Evolutionary conservation across 2,113 vertebrate genomes (phyloP).

Genomic region (Microtus montanus): DNA sequence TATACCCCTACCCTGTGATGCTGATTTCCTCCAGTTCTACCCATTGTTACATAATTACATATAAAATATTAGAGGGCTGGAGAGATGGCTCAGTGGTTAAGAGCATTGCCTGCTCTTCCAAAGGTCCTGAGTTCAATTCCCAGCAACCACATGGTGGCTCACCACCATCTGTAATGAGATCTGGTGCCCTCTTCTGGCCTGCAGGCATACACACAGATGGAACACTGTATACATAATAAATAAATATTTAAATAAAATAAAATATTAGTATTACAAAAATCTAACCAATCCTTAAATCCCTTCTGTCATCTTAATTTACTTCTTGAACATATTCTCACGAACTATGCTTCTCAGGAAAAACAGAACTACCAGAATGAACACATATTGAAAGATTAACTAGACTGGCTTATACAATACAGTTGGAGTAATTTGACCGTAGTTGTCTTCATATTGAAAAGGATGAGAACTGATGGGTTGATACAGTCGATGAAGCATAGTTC

Average conservation of each 20-base stretch:
- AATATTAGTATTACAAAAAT: neutral
- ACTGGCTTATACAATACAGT: too few species aligned
- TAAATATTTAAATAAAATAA: too few species aligned
- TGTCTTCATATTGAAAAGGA: too few species aligned
- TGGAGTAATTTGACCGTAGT: neutral
- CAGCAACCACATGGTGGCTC: too few species aligned
- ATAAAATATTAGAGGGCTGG: neutral
- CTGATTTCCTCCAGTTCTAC: neutral
- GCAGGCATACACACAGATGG: too few species aligned
- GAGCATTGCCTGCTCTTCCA: too few species aligned
- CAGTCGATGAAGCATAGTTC: neutral
- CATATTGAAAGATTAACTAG: neutral
- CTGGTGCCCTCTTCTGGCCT: too few species aligned
- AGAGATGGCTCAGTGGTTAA: too few species aligned
- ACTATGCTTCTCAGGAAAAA: neutral
- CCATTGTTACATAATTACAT: neutral
- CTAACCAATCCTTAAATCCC: neutral
- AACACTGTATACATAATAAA: too few species aligned
- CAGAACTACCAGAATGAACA: neutral
- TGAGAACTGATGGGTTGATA: neutral
- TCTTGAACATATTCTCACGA: neutral
- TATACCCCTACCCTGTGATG: rapidly evolving
- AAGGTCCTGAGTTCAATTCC: too few species aligned
- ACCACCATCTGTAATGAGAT: too few species aligned
- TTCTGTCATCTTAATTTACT: neutral